Base-by-base conservation (phyloP, 2,888 invertebrate genomes). In the Luperina nickerlii region DNA sequence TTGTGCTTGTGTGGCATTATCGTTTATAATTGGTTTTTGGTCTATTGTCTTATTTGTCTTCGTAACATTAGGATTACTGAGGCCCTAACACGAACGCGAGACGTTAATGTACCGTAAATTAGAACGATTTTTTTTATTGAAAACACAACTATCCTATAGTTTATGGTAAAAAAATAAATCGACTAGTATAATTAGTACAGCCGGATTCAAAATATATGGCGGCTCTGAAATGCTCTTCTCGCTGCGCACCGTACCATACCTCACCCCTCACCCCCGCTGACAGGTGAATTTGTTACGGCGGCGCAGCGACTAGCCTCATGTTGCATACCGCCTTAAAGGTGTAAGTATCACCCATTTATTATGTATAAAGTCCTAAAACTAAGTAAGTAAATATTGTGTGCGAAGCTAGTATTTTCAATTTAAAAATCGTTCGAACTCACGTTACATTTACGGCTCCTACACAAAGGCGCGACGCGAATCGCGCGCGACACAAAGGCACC, bases 1-100 rank as follows among this genome's bases (percentile, higher is more conserved):
- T 24, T 60, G 32, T 82, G 27, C 18, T 27, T 51, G 13, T 42
- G 24, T 67, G n/a, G 15, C 45, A 57, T 72, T 72, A 48, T 57
- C 11, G 9, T 63, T 54, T 63, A 20, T 7, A 69, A 79, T 60
- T 60, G 27, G 38, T 42, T 51, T 5, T 24, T 24, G 3, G 27
- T 18, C 4, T 20, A 78, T 65, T 77, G 24, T n/a, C 9, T 78
- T 65, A 38, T 38, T 38, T 38, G 38, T 2, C 38, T 38, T 38
- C 38, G 15, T 63, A 11, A 32, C 18, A 18, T 76, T 27, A 15
- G 2, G 11, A 24, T 8, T 51, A 73, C 7, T 45, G 24, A 72
- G n/a, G 13, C 4, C n/a, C 18, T 18, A 62, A 7, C 38, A 42
- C 38, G 18, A 62, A 27, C 62, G 15, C n/a, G 60, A n/a, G 60